Conservation (phyloP, 2,797 vertebrate species). For the Microcaecilia unicolor region DNA sequence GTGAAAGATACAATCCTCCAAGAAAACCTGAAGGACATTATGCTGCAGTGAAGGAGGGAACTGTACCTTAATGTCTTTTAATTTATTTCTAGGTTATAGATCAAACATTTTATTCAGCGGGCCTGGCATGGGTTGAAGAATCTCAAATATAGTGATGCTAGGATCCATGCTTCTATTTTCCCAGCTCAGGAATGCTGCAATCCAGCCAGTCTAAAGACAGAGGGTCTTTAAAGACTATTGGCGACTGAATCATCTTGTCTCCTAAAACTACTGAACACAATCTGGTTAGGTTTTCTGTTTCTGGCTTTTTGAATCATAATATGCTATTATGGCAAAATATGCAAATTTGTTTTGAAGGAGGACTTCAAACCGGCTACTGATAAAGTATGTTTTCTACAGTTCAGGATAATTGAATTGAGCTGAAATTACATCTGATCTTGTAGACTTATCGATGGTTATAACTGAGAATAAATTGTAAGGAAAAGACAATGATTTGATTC, state of each 20-base stretch:
- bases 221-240: constrained; percentile 21
- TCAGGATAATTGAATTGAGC: constrained; percentile 19
- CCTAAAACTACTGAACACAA: constrained; percentile 51
- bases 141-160: constrained; percentile 18
- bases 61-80: not conserved
- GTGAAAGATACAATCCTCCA: constrained; percentile 97
- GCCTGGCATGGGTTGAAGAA: constrained; percentile 14
- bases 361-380: not conserved
- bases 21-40: constrained; percentile 93
- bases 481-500: constrained; percentile 2
- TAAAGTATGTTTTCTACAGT: constrained; percentile 22
- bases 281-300: constrained; percentile 9
- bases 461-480: constrained; percentile 3
- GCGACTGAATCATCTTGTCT: constrained; percentile 47
- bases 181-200: constrained; percentile 31
- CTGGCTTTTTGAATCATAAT: constrained; percentile 18
- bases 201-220: constrained; percentile 25
- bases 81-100: not conserved
- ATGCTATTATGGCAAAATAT: constrained; percentile 4
- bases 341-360: constrained; percentile 2
- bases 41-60: constrained; percentile 77
- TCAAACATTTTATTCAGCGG: constrained; percentile 11
- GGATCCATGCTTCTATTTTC: too few species aligned
- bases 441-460: constrained; percentile 9
- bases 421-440: constrained; percentile 7